Percentiles rank a stretch among this genome's conserved stretches.
Conservation (phyloP, 1,140 invertebrate genomes). For the Apis laboriosa region DNA sequence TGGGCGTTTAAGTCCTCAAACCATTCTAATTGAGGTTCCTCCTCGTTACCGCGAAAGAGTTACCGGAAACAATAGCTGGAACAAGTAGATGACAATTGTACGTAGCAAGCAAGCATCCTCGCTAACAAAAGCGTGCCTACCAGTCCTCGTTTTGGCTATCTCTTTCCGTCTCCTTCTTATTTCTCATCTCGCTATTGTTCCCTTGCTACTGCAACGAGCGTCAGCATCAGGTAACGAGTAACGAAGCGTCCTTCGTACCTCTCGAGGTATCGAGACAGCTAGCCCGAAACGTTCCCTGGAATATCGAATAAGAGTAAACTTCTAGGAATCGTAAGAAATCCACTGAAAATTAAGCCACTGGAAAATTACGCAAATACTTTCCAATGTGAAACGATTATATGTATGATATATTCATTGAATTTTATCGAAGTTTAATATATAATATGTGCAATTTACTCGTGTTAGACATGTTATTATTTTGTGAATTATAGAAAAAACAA, state of each 20-base stretch:
- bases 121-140: slow-evolving; percentile 70
- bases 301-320: background rate
- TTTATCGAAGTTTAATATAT: no score
- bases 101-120: slow-evolving; percentile 70
- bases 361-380: slow-evolving; percentile 8
- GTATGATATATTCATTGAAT: background rate
- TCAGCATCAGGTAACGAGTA: slow-evolving; percentile 61
- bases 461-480: no score
- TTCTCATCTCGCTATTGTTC: slow-evolving; percentile 59
- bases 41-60: slow-evolving; percentile 78
- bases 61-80: slow-evolving; percentile 76
- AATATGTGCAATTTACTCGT: no score
- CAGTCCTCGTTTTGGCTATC: slow-evolving; percentile 50
- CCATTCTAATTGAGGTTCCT: slow-evolving; percentile 79
- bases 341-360: slow-evolving; percentile 15
- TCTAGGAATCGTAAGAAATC: background rate
- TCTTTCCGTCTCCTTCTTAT: slow-evolving; percentile 31
- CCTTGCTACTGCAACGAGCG: slow-evolving; percentile 41
- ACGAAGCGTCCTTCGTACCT: slow-evolving; percentile 64
- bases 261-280: slow-evolving; percentile 48
- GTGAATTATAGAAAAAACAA: no score
- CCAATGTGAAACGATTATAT: background rate
- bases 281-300: slow-evolving; percentile 26
- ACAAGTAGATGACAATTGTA: slow-evolving; percentile 76
- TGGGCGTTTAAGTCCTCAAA: slow-evolving; percentile 80